phyloP scores from a whole-genome alignment of 2,113 vertebrate species.

The Otis tarda region DNA sequence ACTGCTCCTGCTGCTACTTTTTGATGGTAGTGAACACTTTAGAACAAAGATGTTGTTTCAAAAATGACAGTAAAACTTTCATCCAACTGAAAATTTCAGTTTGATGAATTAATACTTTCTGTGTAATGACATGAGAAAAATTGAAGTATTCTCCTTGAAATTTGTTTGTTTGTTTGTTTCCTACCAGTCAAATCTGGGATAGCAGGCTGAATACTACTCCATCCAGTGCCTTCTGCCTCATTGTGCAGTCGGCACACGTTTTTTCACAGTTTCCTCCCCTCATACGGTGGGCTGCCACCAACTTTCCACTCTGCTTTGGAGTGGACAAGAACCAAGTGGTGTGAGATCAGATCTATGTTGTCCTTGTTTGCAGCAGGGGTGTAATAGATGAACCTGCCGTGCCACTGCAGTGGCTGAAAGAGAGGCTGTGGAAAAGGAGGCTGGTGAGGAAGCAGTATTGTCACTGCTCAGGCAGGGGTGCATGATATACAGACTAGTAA shows the following conservation, averaged over 20 bases:
- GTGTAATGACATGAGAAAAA: not conserved
- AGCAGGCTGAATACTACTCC: not conserved
- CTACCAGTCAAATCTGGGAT: not conserved
- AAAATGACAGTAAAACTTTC: not conserved
- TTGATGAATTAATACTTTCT: not conserved
- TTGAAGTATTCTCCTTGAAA: not conserved
- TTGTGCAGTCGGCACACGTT: not conserved
- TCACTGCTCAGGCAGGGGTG: not conserved
- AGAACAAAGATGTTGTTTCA: not conserved
- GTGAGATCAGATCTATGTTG: not conserved
- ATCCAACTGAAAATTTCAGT: not conserved
- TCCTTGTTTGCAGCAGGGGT: not conserved
- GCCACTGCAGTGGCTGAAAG: not conserved
- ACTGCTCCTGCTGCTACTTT: not conserved
- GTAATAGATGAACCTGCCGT: not conserved
- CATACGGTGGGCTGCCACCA: rapidly evolving
- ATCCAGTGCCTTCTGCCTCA: not conserved
- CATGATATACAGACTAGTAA: too few relatives aligned
- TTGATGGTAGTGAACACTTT: not conserved
- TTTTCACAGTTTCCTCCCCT: not conserved
- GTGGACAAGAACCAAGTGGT: rapidly evolving
- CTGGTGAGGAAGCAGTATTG: not conserved
- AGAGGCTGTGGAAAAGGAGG: not conserved
- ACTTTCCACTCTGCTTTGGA: not conserved
- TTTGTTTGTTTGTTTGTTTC: not conserved